Percentiles rank a stretch among this genome's conserved stretches.
Evolutionary conservation across 2,797 vertebrate genomes (phyloP).

Genomic region (Pangasius mekongensis): DNA sequence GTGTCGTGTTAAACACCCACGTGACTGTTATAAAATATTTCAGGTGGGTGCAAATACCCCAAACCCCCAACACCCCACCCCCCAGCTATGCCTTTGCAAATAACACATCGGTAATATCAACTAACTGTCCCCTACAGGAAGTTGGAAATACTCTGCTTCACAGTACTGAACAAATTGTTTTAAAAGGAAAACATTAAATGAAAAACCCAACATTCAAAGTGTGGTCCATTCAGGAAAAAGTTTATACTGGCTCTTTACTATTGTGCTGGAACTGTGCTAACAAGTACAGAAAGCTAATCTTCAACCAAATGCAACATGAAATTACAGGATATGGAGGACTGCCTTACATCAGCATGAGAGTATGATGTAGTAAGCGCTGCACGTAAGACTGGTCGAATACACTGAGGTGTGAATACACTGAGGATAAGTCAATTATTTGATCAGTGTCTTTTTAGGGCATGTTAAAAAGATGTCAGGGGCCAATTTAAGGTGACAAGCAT

Average conservation of each 20-base stretch:
- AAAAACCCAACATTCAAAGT: not conserved
- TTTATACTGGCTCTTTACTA: not conserved
- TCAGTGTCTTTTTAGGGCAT: not conserved
- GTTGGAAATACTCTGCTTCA: not conserved
- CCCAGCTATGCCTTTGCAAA: not conserved
- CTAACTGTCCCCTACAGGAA: not conserved
- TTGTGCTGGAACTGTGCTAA: not conserved
- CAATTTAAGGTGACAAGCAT: constrained; percentile 20
- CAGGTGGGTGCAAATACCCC: not conserved
- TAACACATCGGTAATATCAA: not conserved
- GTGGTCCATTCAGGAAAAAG: not conserved
- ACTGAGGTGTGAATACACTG: not conserved
- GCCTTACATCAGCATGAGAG: not conserved
- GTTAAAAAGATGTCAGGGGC: not conserved
- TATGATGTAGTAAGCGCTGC: constrained; percentile 5
- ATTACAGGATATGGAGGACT: not conserved
- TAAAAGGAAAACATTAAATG: not conserved
- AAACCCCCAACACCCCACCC: not conserved
- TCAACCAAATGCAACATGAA: not conserved
- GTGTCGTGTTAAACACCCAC: not conserved
- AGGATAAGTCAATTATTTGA: constrained; percentile 3
- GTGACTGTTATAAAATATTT: not conserved
- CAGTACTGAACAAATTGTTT: not conserved
- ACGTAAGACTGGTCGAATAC: not conserved
- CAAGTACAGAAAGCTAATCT: not conserved